Evolutionary conservation across 2,888 invertebrate species (phyloP).

Genomic region (Limenitis camilla): DNA sequence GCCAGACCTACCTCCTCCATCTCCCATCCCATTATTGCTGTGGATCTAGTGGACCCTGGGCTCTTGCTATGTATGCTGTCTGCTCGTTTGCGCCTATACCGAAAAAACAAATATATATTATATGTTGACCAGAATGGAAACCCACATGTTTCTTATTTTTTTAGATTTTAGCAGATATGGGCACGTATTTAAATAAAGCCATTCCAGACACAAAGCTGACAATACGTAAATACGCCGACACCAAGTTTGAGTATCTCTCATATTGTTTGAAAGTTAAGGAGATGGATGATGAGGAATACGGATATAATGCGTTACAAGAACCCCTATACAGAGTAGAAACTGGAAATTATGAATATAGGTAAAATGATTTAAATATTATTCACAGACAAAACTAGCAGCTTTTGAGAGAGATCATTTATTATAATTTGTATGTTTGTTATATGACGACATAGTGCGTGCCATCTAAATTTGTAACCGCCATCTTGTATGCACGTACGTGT

Average conservation of each 20-base stretch:
- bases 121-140: neutral
- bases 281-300: slow-evolving; percentile 99
- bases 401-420: no score
- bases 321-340: slow-evolving; percentile 98
- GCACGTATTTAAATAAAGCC: slow-evolving; percentile 97
- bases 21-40: no score
- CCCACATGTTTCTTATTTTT: slow-evolving; percentile 15
- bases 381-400: neutral
- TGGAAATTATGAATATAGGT: slow-evolving; percentile 99
- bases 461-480: no score
- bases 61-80: no score
- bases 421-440: neutral
- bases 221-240: slow-evolving; percentile 97
- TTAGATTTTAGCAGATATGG: slow-evolving; percentile 93
- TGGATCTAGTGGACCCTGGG: no score
- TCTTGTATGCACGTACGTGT: no score
- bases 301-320: slow-evolving; percentile 93
- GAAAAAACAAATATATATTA: no score
- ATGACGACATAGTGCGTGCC: no score
- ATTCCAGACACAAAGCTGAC: slow-evolving; percentile 98
- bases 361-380: neutral
- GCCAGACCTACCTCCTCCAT: no score
- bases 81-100: no score
- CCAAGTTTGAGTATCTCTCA: slow-evolving; percentile 98
- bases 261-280: slow-evolving; percentile 99